Percentiles rank a stretch among this genome's conserved stretches.
Conservation (phyloP, 1,140 invertebrate genomes). For the Mamestra configurata region DNA sequence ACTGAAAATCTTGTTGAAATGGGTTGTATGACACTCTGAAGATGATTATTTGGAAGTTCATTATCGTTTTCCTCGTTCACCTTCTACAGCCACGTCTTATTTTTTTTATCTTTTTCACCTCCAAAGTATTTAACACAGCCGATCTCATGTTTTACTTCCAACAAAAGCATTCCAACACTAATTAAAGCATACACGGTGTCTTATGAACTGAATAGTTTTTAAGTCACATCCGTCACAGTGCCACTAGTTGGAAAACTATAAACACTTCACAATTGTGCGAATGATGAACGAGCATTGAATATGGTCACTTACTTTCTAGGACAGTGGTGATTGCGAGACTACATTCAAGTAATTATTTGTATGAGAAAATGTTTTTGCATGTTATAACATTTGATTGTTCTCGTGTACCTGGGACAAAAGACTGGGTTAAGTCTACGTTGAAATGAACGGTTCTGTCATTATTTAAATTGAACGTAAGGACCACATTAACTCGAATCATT, state of each 20-base stretch:
- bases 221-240: background rate
- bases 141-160: background rate
- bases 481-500: constrained; percentile 22
- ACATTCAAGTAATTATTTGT: constrained; percentile 52
- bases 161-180: constrained; percentile 15
- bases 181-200: constrained; percentile 3
- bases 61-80: background rate
- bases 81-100: background rate
- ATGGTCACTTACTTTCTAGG: constrained; percentile 62
- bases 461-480: constrained; percentile 32
- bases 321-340: constrained; percentile 54
- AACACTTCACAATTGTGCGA: constrained; percentile 48
- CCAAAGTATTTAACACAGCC: background rate
- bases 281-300: constrained; percentile 52
- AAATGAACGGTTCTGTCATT: constrained; percentile 30
- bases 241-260: constrained; percentile 33
- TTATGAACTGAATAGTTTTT: constrained; percentile 7
- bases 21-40: too few relatives aligned
- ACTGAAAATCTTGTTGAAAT: background rate
- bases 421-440: background rate
- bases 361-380: constrained; percentile 54
- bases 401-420: constrained; percentile 15
- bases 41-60: background rate
- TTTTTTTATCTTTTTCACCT: background rate
- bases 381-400: constrained; percentile 49